These are phyloP conservation scores for Drosophila melanocephala DNA, from an alignment of 2,888 invertebrate species.

Conservation along the genomic window DNA sequence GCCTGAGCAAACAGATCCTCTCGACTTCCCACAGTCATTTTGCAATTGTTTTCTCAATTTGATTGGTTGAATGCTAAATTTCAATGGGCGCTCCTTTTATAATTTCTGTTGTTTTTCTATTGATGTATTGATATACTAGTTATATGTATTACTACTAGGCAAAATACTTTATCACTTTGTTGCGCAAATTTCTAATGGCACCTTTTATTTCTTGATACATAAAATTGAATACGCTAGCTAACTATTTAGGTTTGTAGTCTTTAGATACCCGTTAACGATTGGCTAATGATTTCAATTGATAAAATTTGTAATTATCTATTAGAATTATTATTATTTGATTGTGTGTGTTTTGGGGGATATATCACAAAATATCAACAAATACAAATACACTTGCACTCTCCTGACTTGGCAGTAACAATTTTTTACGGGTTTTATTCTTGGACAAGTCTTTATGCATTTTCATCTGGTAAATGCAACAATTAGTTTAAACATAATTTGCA, in stretches of 20 bases:
- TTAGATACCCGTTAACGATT: conserved; percentile 50
- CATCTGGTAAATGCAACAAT: conserved; percentile 72
- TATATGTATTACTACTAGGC: conserved; percentile 4
- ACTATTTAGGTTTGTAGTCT: conserved; percentile 35
- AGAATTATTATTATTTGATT: conserved; percentile 8
- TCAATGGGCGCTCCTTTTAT: neutral
- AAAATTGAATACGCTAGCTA: conserved; percentile 48
- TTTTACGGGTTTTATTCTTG: conserved; percentile 84
- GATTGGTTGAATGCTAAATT: neutral
- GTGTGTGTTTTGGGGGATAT: conserved; percentile 41
- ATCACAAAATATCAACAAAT: conserved; percentile 73
- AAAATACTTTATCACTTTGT: conserved; percentile 26
- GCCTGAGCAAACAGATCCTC: conserved; percentile 85
- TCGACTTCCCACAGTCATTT: conserved; percentile 85
- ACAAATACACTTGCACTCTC: conserved; percentile 41
- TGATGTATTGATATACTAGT: conserved; percentile 5
- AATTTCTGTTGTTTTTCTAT: neutral
- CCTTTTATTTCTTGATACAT: conserved; percentile 40
- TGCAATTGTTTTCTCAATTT: neutral
- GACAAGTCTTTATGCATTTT: conserved; percentile 84
- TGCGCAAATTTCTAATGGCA: conserved; percentile 59
- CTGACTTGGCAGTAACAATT: conserved; percentile 58
- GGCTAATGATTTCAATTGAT: conserved; percentile 40
- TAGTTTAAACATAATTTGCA: conserved; percentile 57
- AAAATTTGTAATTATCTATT: conserved; percentile 29